Evolutionary conservation across 2,888 invertebrate genomes (phyloP), one percentile per base, ranked within the genome.

Genomic region (Glyphotaelius pellucidus): DNA sequence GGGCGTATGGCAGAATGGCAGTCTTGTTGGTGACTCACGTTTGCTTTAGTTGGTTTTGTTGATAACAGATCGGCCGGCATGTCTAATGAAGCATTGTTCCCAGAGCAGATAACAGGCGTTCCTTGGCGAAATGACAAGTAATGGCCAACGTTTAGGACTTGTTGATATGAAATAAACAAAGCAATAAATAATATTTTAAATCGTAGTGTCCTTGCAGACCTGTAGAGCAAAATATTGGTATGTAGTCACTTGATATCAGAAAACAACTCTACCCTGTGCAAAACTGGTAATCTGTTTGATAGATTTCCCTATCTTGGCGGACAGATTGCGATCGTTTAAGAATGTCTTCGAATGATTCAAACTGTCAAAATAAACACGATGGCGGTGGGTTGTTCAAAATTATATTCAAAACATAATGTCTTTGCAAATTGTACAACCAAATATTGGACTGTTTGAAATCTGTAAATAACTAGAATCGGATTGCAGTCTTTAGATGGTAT

Each of bases 51-150:
- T n/a, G 25, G 25, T 25, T 67, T n/a, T 67, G 67, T 67, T 67
- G 67, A 67, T 67, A 67, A 67, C 67, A 2, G 67, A 67, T 67
- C 67, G 67, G 83, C 25, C 83, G 35, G 25, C 35, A 3, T 35
- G 83, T 83, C 83, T 83, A 83, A 83, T 32, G 81, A 83, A 31
- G 35, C 83, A 83, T 83, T 83, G 83, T 83, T 83, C 83, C 25
- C 25, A 4, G 32, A 3, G 25, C 32, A 83, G 83, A 83, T 83
- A 83, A 15, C 31, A 38, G 7, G 5, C 83, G 35, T 19, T 83
- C 83, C 3, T 32, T n/a, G 11, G 83, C 35, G 35, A 12, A 83
- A 67, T 67, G n/a, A 67, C 25, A 12, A 83, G 25, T 67, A 67
- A 67, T n/a, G 67, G 67, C 67, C 25, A 67, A 67, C 67, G 67